Percentiles rank a stretch among this genome's conserved stretches.
Conservation (phyloP, 2,113 vertebrate species). For the Cyanocitta stelleri region DNA sequence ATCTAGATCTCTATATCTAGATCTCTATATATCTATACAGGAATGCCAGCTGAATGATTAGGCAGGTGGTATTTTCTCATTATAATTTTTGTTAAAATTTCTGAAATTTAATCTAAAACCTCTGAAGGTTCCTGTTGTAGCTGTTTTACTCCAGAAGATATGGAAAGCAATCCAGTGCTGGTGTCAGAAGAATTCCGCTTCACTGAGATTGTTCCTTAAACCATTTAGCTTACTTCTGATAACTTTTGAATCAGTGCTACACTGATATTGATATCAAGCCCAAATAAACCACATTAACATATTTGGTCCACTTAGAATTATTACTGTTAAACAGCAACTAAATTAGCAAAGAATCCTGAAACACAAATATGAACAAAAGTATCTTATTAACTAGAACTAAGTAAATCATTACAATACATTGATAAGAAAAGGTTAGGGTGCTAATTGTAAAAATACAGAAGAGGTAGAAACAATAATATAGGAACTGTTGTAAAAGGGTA, state of each 20-base stretch:
- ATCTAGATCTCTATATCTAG: background rate
- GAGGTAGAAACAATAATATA: background rate
- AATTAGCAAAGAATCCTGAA: background rate
- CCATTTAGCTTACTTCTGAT: background rate
- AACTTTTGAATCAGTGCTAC: background rate
- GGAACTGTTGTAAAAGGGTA: background rate
- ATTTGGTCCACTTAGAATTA: background rate
- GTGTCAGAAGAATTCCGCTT: background rate
- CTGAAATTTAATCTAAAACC: background rate
- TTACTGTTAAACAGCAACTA: conserved; percentile 7
- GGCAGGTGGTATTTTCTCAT: background rate
- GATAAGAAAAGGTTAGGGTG: background rate
- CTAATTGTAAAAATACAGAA: background rate
- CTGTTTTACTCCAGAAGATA: background rate
- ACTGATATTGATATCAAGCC: background rate
- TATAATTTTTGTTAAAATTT: background rate
- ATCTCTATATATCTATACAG: background rate
- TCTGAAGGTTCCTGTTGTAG: background rate
- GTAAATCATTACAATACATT: conserved; percentile 19
- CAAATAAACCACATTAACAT: background rate
- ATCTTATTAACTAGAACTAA: conserved; percentile 5
- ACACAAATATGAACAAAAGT: background rate
- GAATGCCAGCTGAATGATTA: background rate
- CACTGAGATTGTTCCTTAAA: background rate
- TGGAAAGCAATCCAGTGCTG: background rate